These are phyloP conservation scores for Volucella inflata DNA, from an alignment of 2,888 invertebrate genomes.

Conservation along the genomic window DNA sequence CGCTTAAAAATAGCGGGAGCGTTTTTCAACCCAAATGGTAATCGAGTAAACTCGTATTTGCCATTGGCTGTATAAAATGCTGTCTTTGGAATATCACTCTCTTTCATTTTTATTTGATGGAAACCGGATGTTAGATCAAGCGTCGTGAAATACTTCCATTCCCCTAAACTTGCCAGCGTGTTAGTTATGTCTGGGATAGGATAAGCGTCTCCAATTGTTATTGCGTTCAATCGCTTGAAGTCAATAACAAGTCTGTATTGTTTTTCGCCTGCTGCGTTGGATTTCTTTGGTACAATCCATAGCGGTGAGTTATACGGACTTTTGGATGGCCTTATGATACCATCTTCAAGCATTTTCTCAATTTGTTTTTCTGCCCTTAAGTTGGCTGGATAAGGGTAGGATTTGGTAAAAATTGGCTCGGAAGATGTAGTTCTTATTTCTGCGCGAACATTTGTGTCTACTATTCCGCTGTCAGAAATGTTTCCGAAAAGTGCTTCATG, in stretches of 20 bases:
- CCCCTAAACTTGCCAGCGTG: slow-evolving; percentile 37
- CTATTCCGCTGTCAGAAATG: slow-evolving; percentile 25
- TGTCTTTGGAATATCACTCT: slow-evolving; percentile 1
- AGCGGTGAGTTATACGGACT: no score
- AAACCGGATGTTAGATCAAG: slow-evolving; percentile 61
- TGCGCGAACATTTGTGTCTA: slow-evolving; percentile 52
- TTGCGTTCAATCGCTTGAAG: slow-evolving; percentile 29
- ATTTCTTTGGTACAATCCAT: slow-evolving; percentile 29
- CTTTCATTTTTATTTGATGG: slow-evolving; percentile 50
- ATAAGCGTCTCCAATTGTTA: slow-evolving; percentile 43
- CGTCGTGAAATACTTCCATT: slow-evolving; percentile 42
- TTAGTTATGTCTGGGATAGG: slow-evolving; percentile 38
- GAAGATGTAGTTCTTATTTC: slow-evolving; percentile 63
- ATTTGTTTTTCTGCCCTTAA: slow-evolving; percentile 50
- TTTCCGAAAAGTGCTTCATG: slow-evolving; percentile 34
- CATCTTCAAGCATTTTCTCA: slow-evolving; percentile 35
- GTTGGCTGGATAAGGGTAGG: no score
- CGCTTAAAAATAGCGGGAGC: no score
- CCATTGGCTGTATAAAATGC: no score
- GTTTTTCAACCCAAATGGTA: no score
- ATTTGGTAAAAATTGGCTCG: slow-evolving; percentile 63
- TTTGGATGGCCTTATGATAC: slow-evolving; percentile 44
- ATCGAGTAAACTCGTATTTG: no score
- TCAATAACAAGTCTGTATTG: slow-evolving; percentile 39
- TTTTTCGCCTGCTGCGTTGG: slow-evolving; percentile 29